phyloP scores from a whole-genome alignment of 1,140 invertebrate genomes.

The Hylyphantes graminicola region DNA sequence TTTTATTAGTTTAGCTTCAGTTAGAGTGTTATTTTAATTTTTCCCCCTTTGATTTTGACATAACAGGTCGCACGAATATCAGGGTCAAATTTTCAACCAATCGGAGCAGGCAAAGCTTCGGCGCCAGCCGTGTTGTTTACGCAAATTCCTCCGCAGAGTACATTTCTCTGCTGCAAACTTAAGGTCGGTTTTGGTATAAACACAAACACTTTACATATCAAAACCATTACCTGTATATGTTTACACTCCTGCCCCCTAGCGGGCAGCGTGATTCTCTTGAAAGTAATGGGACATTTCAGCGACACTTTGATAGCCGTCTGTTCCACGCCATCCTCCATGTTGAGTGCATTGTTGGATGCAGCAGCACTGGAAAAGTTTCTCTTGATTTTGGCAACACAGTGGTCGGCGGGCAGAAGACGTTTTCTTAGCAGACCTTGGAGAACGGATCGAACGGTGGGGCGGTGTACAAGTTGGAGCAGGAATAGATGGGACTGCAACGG shows the following conservation, averaged over 20 bases:
- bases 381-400: slow-evolving; percentile 95
- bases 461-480: slow-evolving; percentile 93
- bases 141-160: no score
- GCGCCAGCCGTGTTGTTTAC: no score
- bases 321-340: slow-evolving; percentile 75
- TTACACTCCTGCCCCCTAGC: slow-evolving; percentile 95
- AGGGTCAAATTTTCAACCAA: no score
- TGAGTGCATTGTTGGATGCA: slow-evolving; percentile 36
- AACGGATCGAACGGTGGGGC: slow-evolving; percentile 92
- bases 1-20: no score
- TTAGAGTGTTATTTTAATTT: no score
- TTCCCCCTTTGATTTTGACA: no score
- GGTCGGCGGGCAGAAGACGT: slow-evolving; percentile 88
- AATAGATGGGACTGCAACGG: slow-evolving; percentile 91
- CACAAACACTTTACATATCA: no score
- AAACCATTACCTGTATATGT: slow-evolving; percentile 80
- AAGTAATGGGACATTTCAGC: slow-evolving; percentile 95
- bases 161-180: no score
- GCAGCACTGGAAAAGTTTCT: slow-evolving; percentile 84
- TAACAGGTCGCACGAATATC: no score
- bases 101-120: no score
- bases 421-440: slow-evolving; percentile 90
- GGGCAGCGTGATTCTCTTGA: slow-evolving; percentile 91
- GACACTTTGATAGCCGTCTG: slow-evolving; percentile 90
- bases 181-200: no score